Evolutionary conservation across 2,113 vertebrate species (phyloP), one percentile per base, ranked within the genome.

Genomic region (Struthio camelus): DNA sequence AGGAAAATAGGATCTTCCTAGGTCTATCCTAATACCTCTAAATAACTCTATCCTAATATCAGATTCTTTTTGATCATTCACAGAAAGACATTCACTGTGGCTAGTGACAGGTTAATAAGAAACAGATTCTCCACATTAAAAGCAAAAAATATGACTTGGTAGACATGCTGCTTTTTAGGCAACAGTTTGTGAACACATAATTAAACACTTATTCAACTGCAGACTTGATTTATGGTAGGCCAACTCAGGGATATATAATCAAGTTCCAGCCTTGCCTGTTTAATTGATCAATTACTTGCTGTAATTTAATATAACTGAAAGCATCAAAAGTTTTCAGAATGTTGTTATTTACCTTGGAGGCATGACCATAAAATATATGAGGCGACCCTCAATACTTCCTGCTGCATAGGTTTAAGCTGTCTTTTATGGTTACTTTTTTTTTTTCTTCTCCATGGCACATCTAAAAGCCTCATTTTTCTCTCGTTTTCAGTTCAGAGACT

Each of bases 211-310:
- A 97, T 56, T 95, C 0, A 0, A n/a, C 64, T 66, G 30, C 65
- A 44, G 28, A 23, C 54, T 90, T 97, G 88, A 96, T 96, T 95
- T 95, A 93, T 92, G 40, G 61, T 36, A 88, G 56, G 76, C 9
- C 61, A 75, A 27, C 30, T 88, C 34, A 73, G 59, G 53, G 53
- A 87, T 87, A 46, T 38, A 54, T 27, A 73, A 59, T 54, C 78
- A 85, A 80, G n/a, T 66, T 89, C 50, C 51, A 84, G 72, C n/a
- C 30, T 85, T 95, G 58, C 69, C 46, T 92, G 8, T 89, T 93
- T 93, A 84, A 85, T 50, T 90, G 61, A 82, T 83, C 0, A 1
- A 81, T 80, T 87, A 72, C 58, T 78, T 72, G n/a, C 32, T 87
- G 34, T 78, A 87, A 93, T 92, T 88, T 92, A 95, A 87, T 89